Evolutionary conservation across 2,888 invertebrate genomes (phyloP), one percentile per base, ranked within the genome.

Genomic region (Pardosa pseudoannulata): DNA sequence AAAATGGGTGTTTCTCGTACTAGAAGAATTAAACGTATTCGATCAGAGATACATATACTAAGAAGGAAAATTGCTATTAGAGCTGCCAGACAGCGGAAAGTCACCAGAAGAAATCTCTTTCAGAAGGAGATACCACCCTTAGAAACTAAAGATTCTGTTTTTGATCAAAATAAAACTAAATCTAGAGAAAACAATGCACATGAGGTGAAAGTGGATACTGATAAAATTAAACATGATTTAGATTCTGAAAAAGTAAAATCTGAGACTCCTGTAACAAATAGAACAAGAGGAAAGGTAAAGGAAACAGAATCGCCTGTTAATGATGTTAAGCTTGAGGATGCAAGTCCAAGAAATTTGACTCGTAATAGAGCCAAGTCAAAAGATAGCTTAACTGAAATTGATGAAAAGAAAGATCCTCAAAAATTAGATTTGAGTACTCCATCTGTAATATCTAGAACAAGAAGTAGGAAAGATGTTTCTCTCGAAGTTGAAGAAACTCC

Each of bases 21-120:
- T 27, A 88, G 62, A 56, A 65, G 88, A 56, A 90, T 90, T 3
- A 92, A 91, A 89, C 90, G 90, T 79, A 90, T 92, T 13, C 90
- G 91, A 81, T 90, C 90, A 92, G 94, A 94, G 91, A 93, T 95
- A 50, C 92, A 93, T 1, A 93, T 93, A 89, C 92, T 93, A 88
- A 93, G 93, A 91, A 91, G 87, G 90, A 89, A 67, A 91, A 91
- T 89, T 89, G 89, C 46, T 1, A 68, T 86, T 27, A 36, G 73
- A 73, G 73, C 72, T 56, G 36, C 78, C 41, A 36, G 70, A n/a
- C 5, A 67, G 23, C 78, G 83, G 3, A 85, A 78, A 29, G 75
- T 41, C 28, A 82, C 70, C 16, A 56, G 65, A 11, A 29, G 75
- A 13, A 50, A 29, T 36, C 36, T 23, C 3, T 50, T 28, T 56